Conservation (phyloP, 2,113 vertebrate species). For the Rhineura floridana region DNA sequence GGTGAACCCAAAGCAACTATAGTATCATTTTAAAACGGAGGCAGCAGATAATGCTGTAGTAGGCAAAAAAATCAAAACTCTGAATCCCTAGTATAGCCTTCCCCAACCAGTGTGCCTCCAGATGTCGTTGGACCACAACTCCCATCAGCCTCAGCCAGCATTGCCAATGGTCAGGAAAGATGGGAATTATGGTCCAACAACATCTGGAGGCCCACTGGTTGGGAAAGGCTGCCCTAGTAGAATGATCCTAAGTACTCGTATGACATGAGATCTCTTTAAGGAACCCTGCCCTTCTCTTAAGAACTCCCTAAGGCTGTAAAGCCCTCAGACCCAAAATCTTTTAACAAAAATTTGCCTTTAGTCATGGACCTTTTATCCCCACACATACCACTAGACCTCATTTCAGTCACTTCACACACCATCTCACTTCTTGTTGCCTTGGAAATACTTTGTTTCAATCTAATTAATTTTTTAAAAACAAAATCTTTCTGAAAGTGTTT, state of each 20-base stretch:
- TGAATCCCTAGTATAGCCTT: no score
- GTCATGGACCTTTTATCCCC: constrained; percentile 36
- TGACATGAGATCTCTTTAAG: not conserved
- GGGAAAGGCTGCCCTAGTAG: no score
- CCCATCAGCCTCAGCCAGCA: no score
- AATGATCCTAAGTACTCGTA: not conserved
- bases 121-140: no score
- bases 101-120: no score
- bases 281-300: not conserved
- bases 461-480: constrained; percentile 36
- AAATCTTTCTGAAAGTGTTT: constrained; percentile 25
- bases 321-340: not conserved
- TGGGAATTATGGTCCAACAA: no score
- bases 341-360: constrained; percentile 23
- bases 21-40: not conserved
- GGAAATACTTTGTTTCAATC: constrained; percentile 37
- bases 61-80: not conserved
- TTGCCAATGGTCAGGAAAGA: no score
- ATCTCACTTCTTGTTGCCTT: constrained; percentile 46
- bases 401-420: constrained; percentile 44
- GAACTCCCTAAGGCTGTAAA: not conserved
- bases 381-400: constrained; percentile 27
- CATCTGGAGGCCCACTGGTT: no score
- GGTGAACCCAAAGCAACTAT: not conserved
- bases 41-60: not conserved